Base-by-base conservation (phyloP, 2,888 invertebrate species). In the Leuctra nigra region DNA sequence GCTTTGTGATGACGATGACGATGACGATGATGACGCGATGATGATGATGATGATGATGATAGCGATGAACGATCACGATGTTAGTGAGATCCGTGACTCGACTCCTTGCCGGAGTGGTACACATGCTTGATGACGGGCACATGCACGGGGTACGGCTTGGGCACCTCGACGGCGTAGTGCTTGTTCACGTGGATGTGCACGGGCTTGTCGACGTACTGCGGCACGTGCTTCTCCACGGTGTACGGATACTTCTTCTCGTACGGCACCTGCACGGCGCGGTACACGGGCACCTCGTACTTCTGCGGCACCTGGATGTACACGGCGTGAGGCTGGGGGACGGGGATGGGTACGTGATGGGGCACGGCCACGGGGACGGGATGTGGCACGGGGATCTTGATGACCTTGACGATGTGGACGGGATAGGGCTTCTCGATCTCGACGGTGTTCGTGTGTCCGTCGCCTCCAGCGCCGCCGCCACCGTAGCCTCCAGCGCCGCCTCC, bases 331-430 rank as follows among this genome's bases (percentile, higher is more conserved):
- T 59, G 57, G 9, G 59, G 58, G 11, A 60, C 60, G 11, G 53
- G 59, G 14, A 62, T 60, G 20, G 52, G 58, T 47, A 60, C 55
- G 23, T 58, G 56, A 9, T 59, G 57, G 36, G 61, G 60, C 1
- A 60, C 59, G 3, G 59, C 54, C 1, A 61, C 60, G 1, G 59
- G 58, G 33, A 61, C 55, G 22, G 57, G 61, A 20, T 61, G 59
- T 1, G 58, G 53, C 36, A 61, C 61, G 11, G 61, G 58, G 7
- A 61, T 56, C 46, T 71, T 69, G 29, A 60, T 57, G 13, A 55
- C 50, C 53, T 60, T 60, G 20, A 60, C 56, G 18, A 50, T 39
- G 41, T 57, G 60, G 3, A 55, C 46, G 29, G 48, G 35, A 22
- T 58, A 53, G 25, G 57, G 60, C 25, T 55, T 55, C 16, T 58